Conservation (phyloP, 2,888 invertebrate genomes). For the Watsonalla cultraria region DNA sequence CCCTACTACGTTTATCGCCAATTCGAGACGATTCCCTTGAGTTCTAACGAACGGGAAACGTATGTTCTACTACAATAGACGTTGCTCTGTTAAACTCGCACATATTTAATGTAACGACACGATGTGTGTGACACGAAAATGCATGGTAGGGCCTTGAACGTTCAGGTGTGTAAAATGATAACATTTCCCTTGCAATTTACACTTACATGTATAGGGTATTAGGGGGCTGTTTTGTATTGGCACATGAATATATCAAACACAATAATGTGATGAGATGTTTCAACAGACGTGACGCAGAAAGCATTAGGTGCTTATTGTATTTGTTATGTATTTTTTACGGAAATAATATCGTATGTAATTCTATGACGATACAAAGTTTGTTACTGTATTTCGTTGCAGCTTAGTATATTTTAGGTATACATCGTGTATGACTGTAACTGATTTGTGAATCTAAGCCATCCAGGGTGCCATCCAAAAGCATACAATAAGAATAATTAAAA, state of each 20-base stretch:
- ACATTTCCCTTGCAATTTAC: conserved; percentile 21
- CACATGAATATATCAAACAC: not conserved
- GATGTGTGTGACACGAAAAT: not conserved
- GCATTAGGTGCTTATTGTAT: not conserved
- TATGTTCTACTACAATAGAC: not conserved
- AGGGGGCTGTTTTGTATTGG: conserved; percentile 2
- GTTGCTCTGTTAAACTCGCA: not conserved
- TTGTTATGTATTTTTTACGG: not conserved
- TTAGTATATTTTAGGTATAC: too few species aligned
- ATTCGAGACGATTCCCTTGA: conserved; percentile 1
- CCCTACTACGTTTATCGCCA: conserved; percentile 20
- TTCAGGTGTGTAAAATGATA: conserved; percentile 45
- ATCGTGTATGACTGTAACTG: too few species aligned
- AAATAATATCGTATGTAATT: too few species aligned
- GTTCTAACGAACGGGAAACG: not conserved
- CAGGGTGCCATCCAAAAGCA: too few species aligned
- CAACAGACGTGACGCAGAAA: too few species aligned
- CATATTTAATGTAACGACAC: too few species aligned
- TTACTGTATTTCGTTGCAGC: too few species aligned
- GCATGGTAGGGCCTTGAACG: conserved; percentile 27
- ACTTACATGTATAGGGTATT: conserved; percentile 5
- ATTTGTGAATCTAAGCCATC: too few species aligned
- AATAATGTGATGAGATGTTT: too few species aligned
- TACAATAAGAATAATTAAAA: too few species aligned
- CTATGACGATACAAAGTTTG: too few species aligned